Base-by-base conservation (phyloP, 2,113 vertebrate genomes). In the Sturnus vulgaris region DNA sequence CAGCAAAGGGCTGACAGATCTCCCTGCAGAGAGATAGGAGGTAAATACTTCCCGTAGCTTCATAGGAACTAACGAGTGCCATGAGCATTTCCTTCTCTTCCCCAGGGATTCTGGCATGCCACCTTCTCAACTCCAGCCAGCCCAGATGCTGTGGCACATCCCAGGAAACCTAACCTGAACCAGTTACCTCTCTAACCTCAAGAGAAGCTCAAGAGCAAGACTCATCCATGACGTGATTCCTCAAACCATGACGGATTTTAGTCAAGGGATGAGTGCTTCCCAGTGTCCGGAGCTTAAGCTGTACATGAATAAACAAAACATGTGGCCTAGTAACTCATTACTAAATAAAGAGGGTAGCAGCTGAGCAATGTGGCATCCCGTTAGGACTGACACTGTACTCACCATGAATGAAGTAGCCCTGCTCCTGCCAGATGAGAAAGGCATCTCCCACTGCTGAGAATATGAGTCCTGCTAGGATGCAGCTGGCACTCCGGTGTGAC, bases 361-460 rank as follows among this genome's bases (percentile, higher is more conserved):
- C 57, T 73, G 59, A 39, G n/a, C 23, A 49, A 42, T 46, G 42
- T 40, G 76, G 37, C 65, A 72, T 71, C 44, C 55, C 66, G 73
- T 86, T 53, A 63, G 55, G 89, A 76, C 47, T 59, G 59, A 55
- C 65, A 31, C 21, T 28, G 12, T 88, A 98, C 98, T 99, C 94
- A 99, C 99, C 99, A 9, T 99, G 99, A 82, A 98, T 97, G 88
- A 99, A 99, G 98, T 99, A 99, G 78, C 99, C 99, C 84, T 99
- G 99, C 95, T 99, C 99, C 97, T 99, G 99, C 99, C 99, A 99
- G 97, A 99, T 99, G 95, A 99, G 99, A 95, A 99, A 99, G 82
- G 99, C 99, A 3, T 99, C 99, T 21, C 99, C 99, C 92, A 99
- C 87, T 60, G 99, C 97, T 0, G 99, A 99, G 96, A 99, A 99